Evolutionary conservation across 2,888 invertebrate species (phyloP).

Genomic region (Volucella inflata): DNA sequence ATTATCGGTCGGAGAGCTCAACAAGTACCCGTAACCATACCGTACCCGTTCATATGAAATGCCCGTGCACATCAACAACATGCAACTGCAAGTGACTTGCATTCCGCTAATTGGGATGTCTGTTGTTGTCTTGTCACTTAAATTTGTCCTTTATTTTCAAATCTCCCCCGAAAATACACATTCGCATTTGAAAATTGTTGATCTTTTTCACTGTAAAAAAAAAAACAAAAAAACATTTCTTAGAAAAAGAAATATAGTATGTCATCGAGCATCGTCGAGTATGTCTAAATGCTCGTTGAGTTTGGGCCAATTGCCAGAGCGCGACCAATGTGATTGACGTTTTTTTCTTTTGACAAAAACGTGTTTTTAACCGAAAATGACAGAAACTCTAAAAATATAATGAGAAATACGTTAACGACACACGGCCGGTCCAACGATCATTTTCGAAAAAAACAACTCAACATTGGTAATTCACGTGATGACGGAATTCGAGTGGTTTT

Average conservation of each 20-base stretch:
- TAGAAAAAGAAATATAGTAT: not conserved
- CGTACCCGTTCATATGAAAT: not conserved
- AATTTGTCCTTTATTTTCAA: constrained; percentile 26
- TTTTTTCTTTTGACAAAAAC: constrained; percentile 49
- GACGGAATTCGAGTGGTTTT: constrained; percentile 50
- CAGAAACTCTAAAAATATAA: constrained; percentile 49
- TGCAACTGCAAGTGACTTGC: constrained; percentile 25
- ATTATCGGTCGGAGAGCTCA: not conserved
- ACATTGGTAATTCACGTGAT: constrained; percentile 59
- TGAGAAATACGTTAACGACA: constrained; percentile 52
- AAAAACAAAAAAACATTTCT: not conserved
- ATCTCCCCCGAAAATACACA: constrained; percentile 6
- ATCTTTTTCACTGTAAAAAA: not conserved
- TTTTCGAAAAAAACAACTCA: constrained; percentile 24
- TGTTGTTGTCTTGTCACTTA: constrained; percentile 32
- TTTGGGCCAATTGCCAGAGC: constrained; percentile 56
- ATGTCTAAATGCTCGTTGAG: constrained; percentile 17
- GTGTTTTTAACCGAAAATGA: constrained; percentile 61
- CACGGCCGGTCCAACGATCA: constrained; percentile 10
- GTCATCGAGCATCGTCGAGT: too few relatives aligned
- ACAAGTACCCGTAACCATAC: too few relatives aligned
- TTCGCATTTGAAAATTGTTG: constrained; percentile 11
- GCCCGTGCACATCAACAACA: constrained; percentile 6
- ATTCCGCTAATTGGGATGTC: constrained; percentile 62
- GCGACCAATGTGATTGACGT: constrained; percentile 67